Percentiles rank a stretch among this genome's conserved stretches.
Conservation (phyloP, 1,140 invertebrate species). For the Dendrolimus punctatus region DNA sequence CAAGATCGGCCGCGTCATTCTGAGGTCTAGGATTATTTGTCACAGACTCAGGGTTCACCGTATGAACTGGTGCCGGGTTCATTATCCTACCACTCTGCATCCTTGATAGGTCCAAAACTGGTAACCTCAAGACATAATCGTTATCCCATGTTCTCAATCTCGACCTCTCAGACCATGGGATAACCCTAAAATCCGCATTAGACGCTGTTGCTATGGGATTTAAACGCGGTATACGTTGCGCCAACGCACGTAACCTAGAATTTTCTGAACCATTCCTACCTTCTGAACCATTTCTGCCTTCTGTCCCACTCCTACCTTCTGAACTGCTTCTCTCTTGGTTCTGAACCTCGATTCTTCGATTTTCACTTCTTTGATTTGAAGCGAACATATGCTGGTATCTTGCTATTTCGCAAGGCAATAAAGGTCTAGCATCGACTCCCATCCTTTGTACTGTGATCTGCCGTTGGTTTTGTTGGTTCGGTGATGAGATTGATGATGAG, state of each 20-base stretch:
- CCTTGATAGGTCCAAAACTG: conserved; percentile 41
- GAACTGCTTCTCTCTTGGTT: too few relatives aligned
- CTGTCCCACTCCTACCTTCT: too few relatives aligned
- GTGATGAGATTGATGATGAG: conserved; percentile 18
- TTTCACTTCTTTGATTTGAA: conserved; percentile 13
- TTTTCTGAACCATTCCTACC: conserved; percentile 28
- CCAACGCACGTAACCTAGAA: conserved; percentile 34
- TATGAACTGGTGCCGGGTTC: conserved; percentile 32
- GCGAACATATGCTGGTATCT: conserved; percentile 61
- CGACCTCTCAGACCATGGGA: conserved; percentile 38
- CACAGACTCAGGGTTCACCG: conserved; percentile 32
- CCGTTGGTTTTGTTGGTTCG: conserved; percentile 31
- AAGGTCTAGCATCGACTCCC: conserved; percentile 55
- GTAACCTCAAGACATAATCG: conserved; percentile 41
- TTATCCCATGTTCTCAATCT: conserved; percentile 36
- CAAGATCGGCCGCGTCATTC: conserved; percentile 30
- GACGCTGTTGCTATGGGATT: conserved; percentile 24
- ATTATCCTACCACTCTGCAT: conserved; percentile 32
- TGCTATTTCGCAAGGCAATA: conserved; percentile 51
- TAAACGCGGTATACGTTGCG: conserved; percentile 45
- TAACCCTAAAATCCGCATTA: conserved; percentile 35
- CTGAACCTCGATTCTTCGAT: too few relatives aligned
- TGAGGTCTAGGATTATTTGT: conserved; percentile 35
- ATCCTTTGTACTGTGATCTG: conserved; percentile 65
- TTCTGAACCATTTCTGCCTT: conserved; percentile 5